A percentile compares a stretch with the other conserved stretches of the same genome.
Conservation (phyloP, 2,113 vertebrate species). For the Lagopus muta region DNA sequence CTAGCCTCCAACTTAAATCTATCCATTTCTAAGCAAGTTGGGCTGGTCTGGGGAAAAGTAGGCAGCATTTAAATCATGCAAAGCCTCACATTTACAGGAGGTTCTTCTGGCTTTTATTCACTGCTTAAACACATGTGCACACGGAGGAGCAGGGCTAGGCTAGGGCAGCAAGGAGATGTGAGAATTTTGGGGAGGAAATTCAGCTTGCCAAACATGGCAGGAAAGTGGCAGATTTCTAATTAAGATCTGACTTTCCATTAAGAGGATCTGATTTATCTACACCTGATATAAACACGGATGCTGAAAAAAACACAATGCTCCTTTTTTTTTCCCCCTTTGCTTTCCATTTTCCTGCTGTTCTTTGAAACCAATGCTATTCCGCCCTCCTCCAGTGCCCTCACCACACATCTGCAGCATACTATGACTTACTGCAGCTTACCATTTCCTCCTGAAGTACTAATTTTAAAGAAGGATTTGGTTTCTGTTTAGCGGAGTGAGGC, state of each 20-base stretch:
- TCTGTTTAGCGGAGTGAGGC: neutral
- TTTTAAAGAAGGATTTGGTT: neutral
- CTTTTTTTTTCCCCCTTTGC: neutral
- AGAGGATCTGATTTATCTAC: neutral
- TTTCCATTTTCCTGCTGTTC: neutral
- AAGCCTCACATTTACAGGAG: neutral
- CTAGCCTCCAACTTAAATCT: neutral
- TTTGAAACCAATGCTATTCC: neutral
- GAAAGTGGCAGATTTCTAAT: neutral
- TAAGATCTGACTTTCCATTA: neutral
- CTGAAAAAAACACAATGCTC: neutral
- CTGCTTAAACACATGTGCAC: rapidly evolving
- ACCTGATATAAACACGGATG: rapidly evolving
- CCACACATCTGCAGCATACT: neutral
- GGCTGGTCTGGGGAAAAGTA: neutral
- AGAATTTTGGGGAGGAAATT: neutral
- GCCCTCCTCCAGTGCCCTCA: neutral
- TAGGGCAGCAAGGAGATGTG: rapidly evolving
- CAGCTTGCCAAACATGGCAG: neutral
- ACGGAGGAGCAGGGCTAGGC: neutral
- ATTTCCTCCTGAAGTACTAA: neutral
- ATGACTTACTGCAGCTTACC: neutral
- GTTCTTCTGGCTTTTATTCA: neutral
- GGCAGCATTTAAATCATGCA: neutral
- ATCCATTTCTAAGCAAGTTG: neutral